Evolutionary conservation across 2,888 invertebrate genomes (phyloP), one percentile per base, ranked within the genome.

Genomic region (Ecliptopera silaceata): DNA sequence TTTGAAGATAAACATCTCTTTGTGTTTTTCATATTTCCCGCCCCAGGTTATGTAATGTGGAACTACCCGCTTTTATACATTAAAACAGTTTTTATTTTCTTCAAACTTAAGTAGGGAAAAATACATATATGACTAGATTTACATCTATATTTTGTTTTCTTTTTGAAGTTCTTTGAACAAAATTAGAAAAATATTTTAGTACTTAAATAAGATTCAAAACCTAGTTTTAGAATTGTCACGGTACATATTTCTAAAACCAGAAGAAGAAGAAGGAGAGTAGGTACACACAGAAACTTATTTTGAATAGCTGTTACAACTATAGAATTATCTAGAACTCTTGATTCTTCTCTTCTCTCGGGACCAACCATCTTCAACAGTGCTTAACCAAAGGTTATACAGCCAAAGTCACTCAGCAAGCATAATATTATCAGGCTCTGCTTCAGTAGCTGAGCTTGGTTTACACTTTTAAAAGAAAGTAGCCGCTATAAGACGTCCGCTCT

Each of bases 391-490:
- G 34, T 34, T 49, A 48, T 53, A 58, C 22, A 45, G 15, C 45
- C 12, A 50, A 53, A 49, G 53, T 54, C 41, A 62, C 57, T 61
- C 55, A 52, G 51, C 38, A 57, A 47, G 41, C 50, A 48, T 46
- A 56, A 48, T 46, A 56, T 50, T 47, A 47, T 43, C 43, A 44
- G 42, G 42, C 56, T 54, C 51, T 45, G 56, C 44, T 29, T 17
- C 46, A 43, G 32, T 41, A 48, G 29, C 29, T 12, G 1, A 4
- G 12, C 10, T 48, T n/a, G n/a, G n/a, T n/a, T n/a, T n/a, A n/a
- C n/a, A n/a, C n/a, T 39, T 18, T 10, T 17, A 31, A 10, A 31
- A 48, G 8, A 1, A 10, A 31, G 12, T 4, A 1, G 41, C 47
- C 12, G 12, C 13, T 20, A 22, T 22, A 15, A 10, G 3, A 34